Evolutionary conservation across 1,140 invertebrate species (phyloP).

Genomic region (Leptestheria dahalacensis): DNA sequence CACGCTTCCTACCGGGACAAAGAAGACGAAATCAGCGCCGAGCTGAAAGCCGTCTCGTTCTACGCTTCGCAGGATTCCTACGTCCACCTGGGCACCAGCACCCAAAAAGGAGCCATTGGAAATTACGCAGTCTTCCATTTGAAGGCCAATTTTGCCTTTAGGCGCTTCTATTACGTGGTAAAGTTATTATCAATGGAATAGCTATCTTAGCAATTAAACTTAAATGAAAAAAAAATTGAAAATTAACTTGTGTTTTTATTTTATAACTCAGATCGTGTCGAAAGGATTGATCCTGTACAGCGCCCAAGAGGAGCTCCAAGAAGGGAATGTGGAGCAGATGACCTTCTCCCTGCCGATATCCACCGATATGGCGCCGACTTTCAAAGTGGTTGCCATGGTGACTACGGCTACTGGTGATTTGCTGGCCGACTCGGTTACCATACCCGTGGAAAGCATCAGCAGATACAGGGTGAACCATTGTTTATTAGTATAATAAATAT

Average conservation of each 20-base stretch:
- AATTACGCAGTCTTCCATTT: conserved; percentile 36
- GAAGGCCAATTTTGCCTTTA: conserved; percentile 29
- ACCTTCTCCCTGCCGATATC: conserved; percentile 32
- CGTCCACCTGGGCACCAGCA: conserved; percentile 28
- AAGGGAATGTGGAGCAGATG: conserved; percentile 18
- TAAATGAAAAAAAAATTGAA: neutral
- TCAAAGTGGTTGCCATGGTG: conserved; percentile 39
- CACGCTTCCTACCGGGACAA: conserved; percentile 27
- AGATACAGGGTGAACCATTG: conserved; percentile 29
- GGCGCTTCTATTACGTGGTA: conserved; percentile 34
- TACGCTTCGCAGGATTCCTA: conserved; percentile 24
- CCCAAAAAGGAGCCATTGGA: conserved; percentile 24
- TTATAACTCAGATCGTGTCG: conserved; percentile 30
- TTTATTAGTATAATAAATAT: neutral
- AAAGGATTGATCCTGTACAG: conserved; percentile 32
- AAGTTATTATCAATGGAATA: conserved; percentile 18
- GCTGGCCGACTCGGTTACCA: conserved; percentile 37
- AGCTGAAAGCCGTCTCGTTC: conserved; percentile 23
- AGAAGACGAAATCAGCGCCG: conserved; percentile 21
- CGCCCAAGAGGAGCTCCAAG: conserved; percentile 23
- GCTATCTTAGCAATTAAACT: too few species aligned
- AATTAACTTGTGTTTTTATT: too few species aligned
- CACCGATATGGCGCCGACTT: conserved; percentile 41
- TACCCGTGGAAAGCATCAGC: conserved; percentile 38
- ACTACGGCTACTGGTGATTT: conserved; percentile 30